Base-by-base conservation (phyloP, 2,888 invertebrate species). In the Tillus elongatus region DNA sequence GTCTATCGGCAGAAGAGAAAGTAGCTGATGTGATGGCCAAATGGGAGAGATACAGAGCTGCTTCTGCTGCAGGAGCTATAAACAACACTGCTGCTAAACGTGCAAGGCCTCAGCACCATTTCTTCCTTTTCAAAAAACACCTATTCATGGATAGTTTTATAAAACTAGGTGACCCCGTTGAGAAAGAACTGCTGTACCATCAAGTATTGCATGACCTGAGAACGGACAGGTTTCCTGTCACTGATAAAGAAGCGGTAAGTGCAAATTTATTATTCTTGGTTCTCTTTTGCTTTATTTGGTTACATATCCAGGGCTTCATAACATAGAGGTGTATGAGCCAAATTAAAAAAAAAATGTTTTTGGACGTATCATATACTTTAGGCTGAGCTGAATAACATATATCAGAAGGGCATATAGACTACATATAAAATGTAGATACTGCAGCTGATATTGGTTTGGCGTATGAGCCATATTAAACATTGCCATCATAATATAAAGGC, bases 21-120 rank as follows among this genome's bases (percentile, higher is more conserved):
- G 82, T 91, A 9, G 87, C 91, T 1, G 95, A 95, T 64, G 91
- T 92, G 13, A 84, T 95, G 74, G 90, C 92, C 3, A 84, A 91
- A 58, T 95, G 93, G 93, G 95, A 95, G 66, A 76, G 87, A 49
- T 88, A 88, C 47, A 73, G 87, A 40, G 75, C 77, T 34, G 79
- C 83, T 0, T 78, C 79, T 19, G 77, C 79, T 9, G 72, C 77
- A 31, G 72, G 53, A 30, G 52, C 54, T 2, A 46, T 56, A 4
- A 57, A 53, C 33, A 57, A 48, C 40, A 51, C 57, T 2, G 68
- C 62, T 52, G 61, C 49, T 1, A 61, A 61, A 41, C 49, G 61
- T 37, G 48, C 59, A 13, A 50, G 55, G 30, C 71, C 71, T 4
- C 72, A 72, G 44, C 77, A 79, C 51, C 78, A 79, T 51, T 73